Evolutionary conservation across 2,113 vertebrate species (phyloP).

Genomic region (Gnathonemus longibarbis): DNA sequence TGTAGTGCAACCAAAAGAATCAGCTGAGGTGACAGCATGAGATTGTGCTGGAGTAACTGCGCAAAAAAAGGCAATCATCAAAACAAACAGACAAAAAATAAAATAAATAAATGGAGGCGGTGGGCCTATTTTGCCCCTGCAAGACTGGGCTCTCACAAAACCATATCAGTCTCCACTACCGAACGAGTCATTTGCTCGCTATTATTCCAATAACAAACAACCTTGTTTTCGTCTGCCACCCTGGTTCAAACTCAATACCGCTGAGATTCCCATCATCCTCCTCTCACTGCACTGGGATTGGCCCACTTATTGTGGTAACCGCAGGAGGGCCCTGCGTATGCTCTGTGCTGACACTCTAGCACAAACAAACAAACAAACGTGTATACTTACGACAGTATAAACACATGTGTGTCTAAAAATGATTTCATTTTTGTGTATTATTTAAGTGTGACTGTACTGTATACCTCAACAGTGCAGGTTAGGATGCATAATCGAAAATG

Average conservation of each 20-base stretch:
- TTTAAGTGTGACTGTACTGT: not conserved
- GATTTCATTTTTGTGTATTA: not conserved
- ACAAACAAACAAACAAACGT: not conserved
- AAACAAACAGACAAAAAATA: not conserved
- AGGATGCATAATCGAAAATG: not conserved
- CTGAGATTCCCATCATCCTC: constrained; percentile 5
- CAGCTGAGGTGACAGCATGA: not conserved
- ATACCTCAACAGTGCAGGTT: not conserved
- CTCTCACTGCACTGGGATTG: constrained; percentile 1
- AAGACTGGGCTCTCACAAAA: not conserved
- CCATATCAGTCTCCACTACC: not conserved
- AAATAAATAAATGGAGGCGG: not conserved
- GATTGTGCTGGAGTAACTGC: not conserved
- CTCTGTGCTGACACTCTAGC: not conserved
- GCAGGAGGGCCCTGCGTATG: not conserved
- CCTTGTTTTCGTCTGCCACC: not conserved
- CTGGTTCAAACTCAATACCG: not conserved
- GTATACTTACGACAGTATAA: not conserved
- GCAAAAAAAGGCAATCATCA: constrained; percentile 8
- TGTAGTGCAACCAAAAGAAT: not conserved
- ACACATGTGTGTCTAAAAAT: not conserved
- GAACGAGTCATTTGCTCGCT: not conserved
- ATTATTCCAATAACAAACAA: not conserved
- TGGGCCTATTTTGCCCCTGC: not conserved
- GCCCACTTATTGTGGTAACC: not conserved